Conservation (phyloP, 2,797 vertebrate genomes). For the Eospalax fontanierii region DNA sequence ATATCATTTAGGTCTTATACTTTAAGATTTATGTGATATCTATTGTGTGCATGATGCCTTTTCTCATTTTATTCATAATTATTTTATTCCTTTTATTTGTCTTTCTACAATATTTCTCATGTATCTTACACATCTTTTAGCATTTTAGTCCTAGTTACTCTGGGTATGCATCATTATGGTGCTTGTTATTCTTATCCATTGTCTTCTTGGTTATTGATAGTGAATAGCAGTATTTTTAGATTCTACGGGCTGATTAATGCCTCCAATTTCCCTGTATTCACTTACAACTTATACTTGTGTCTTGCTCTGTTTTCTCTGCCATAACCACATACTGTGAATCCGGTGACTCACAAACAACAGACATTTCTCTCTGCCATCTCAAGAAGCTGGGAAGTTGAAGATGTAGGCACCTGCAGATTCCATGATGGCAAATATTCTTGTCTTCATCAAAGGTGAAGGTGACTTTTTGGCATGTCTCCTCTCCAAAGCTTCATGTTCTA, state of each 20-base stretch:
- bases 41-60: neutral
- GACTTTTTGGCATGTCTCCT: neutral
- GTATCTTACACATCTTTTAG: neutral
- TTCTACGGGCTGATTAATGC: constrained; percentile 25
- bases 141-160: neutral
- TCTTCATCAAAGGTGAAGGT: neutral
- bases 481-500: neutral
- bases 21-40: constrained; percentile 49
- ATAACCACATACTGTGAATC: neutral
- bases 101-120: neutral
- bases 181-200: neutral
- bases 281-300: neutral
- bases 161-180: neutral
- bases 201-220: constrained; percentile 18
- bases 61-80: neutral
- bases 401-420: neutral
- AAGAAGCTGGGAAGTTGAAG: neutral
- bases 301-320: neutral
- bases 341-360: neutral
- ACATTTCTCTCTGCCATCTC: neutral
- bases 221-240: neutral
- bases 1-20: neutral
- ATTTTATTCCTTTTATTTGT: constrained; percentile 22
- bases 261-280: neutral
- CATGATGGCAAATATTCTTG: neutral